Percentiles rank a stretch among this genome's conserved stretches.
Evolutionary conservation across 2,797 vertebrate species (phyloP).

Genomic region (Antrozous pallidus): DNA sequence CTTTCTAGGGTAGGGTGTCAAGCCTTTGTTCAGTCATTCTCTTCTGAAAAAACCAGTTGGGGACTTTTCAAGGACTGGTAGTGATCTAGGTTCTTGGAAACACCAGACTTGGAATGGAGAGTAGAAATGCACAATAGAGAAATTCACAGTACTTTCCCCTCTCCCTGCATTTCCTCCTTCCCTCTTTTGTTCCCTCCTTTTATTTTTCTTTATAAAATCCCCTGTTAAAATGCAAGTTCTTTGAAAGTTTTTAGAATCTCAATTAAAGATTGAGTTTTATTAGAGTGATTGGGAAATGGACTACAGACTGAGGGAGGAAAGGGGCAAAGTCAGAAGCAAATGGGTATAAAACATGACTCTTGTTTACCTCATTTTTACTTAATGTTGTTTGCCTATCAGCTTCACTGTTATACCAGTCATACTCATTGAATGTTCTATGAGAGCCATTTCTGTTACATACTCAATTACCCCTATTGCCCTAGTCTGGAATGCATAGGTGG

Average conservation of each 20-base stretch:
- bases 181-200: background rate
- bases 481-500: background rate
- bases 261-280: background rate
- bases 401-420: background rate
- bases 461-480: background rate
- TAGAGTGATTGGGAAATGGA: background rate
- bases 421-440: background rate
- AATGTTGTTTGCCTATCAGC: background rate
- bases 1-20: background rate
- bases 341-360: background rate
- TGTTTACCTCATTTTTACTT: background rate
- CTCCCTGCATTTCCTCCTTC: background rate
- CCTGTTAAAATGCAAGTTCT: slow-evolving; percentile 5
- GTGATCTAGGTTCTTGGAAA: background rate
- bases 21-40: background rate
- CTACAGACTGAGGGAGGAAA: background rate
- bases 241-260: background rate
- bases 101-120: background rate
- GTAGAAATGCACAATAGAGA: background rate
- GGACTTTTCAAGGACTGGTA: background rate
- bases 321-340: background rate
- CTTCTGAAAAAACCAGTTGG: background rate
- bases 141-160: background rate
- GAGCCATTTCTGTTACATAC: background rate
- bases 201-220: background rate